A percentile compares a stretch with the other conserved stretches of the same genome.
phyloP scores from a whole-genome alignment of 2,113 vertebrate species.

The Colinus virginianus region DNA sequence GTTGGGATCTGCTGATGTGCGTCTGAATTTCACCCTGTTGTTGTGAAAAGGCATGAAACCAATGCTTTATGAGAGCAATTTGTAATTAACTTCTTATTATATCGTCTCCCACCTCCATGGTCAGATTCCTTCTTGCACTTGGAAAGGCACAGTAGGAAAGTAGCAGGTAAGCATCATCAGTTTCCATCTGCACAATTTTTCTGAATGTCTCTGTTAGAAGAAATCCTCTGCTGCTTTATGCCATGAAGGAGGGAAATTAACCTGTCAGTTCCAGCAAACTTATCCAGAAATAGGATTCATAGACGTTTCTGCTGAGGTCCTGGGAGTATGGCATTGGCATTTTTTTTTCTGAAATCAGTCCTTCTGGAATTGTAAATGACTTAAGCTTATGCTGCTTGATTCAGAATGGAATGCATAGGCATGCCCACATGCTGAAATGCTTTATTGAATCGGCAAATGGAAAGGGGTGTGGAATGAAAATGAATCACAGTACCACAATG shows the following conservation, averaged over 20 bases:
- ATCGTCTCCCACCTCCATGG: not conserved
- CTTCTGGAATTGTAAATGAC: not conserved
- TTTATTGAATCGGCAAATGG: not conserved
- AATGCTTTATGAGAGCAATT: not conserved
- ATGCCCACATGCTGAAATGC: not conserved
- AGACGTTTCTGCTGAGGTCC: not conserved
- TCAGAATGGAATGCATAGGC: not conserved
- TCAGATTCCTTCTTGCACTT: not conserved
- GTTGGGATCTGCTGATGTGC: not conserved
- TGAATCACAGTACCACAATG: not conserved
- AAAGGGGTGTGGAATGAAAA: not conserved
- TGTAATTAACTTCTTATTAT: not conserved
- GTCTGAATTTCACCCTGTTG: not conserved
- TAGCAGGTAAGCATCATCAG: not conserved
- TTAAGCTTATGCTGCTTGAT: not conserved
- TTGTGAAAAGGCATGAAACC: not conserved
- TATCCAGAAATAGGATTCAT: not conserved
- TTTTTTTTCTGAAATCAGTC: not conserved
- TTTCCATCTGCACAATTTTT: not conserved
- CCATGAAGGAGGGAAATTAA: not conserved
- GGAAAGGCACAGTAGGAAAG: not conserved
- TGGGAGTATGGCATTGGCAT: rapidly evolving
- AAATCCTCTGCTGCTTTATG: not conserved
- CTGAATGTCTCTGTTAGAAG: not conserved
- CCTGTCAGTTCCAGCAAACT: not conserved